A percentile compares a stretch with the other conserved stretches of the same genome.
Evolutionary conservation across 2,113 vertebrate genomes (phyloP).

Genomic region (Bos javanicus): DNA sequence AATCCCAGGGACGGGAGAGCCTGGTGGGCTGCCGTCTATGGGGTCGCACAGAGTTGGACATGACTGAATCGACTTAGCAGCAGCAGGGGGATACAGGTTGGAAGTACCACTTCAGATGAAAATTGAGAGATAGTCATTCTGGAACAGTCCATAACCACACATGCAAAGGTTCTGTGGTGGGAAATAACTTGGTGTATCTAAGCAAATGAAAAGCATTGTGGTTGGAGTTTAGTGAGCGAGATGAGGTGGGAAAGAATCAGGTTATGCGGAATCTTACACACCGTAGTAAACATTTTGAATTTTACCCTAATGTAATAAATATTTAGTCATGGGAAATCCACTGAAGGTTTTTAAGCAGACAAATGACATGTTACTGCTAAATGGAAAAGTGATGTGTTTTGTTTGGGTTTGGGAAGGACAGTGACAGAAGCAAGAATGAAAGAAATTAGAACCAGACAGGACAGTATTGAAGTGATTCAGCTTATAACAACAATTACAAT

Average conservation of each 20-base stretch:
- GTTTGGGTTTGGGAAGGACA: background rate
- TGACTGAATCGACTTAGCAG: too few species aligned
- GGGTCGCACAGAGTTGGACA: too few species aligned
- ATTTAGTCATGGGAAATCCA: slow-evolving; percentile 12
- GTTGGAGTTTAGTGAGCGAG: background rate
- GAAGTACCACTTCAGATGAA: slow-evolving; percentile 8
- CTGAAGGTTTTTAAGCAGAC: background rate
- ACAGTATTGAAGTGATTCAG: background rate
- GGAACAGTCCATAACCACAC: background rate
- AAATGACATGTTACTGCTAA: slow-evolving; percentile 1
- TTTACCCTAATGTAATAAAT: slow-evolving; percentile 22
- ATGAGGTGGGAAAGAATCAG: background rate
- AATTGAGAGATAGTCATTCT: background rate
- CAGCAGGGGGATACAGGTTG: background rate
- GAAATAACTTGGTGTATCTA: background rate
- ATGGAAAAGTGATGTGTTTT: background rate
- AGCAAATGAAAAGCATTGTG: background rate
- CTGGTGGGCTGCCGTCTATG: too few species aligned
- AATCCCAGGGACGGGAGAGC: too few species aligned
- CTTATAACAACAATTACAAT: slow-evolving; percentile 1
- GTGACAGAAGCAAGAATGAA: background rate
- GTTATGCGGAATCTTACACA: background rate
- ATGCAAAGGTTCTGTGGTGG: background rate
- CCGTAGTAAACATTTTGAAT: background rate
- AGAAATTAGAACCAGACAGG: background rate